Evolutionary conservation across 64 coral and sea anemone genomes (phyloP).

Genomic region (Trachythela sp.): DNA sequence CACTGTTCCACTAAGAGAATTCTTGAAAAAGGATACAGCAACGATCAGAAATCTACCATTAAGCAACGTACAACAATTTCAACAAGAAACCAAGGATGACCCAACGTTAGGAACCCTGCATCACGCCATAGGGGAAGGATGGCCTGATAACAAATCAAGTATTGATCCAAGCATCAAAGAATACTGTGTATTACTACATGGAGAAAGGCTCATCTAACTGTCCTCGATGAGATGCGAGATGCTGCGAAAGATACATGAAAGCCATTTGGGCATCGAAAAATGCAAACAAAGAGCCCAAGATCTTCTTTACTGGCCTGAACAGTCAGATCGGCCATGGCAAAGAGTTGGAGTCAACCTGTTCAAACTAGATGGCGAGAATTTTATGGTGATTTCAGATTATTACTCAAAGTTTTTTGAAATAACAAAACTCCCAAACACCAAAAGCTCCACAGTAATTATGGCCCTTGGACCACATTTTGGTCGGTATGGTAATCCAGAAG

Average conservation of each 20-base stretch:
- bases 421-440: conserved; percentile 4
- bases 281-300: conserved; percentile 11
- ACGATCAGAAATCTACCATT: background rate
- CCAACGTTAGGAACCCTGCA: background rate
- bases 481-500: background rate
- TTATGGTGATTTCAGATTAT: conserved; percentile 17
- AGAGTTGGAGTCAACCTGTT: background rate
- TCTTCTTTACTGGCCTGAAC: background rate
- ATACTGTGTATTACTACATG: conserved; percentile 14
- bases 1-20: conserved; percentile 42
- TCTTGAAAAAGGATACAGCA: conserved; percentile 30
- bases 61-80: conserved; percentile 1
- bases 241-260: background rate
- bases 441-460: background rate
- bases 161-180: background rate
- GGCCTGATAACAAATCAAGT: background rate
- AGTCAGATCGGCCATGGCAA: conserved; percentile 28
- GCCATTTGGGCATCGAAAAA: conserved; percentile 20
- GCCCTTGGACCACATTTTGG: conserved; percentile 11
- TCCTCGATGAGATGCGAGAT: conserved; percentile 6
- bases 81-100: conserved; percentile 10
- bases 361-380: conserved; percentile 6
- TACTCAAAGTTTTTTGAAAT: conserved; percentile 1
- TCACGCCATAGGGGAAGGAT: background rate
- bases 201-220: background rate